phyloP scores from a whole-genome alignment of 1,140 invertebrate genomes.

The Oscheius sp. region DNA sequence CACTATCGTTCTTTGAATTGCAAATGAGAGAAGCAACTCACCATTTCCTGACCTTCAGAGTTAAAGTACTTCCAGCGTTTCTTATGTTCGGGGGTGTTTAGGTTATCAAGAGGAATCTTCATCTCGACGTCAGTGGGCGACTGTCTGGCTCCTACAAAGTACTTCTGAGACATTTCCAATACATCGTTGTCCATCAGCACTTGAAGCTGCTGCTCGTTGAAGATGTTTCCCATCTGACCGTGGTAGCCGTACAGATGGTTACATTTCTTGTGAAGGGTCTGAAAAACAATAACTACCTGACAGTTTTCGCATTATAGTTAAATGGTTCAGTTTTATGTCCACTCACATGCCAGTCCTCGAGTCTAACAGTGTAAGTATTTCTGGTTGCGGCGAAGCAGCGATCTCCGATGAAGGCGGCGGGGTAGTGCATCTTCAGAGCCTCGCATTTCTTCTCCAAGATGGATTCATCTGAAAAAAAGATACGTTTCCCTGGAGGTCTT shows the following conservation, averaged over 20 bases:
- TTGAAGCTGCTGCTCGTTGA: background rate
- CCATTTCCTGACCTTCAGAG: no score
- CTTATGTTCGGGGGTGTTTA: no score
- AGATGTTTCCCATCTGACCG: background rate
- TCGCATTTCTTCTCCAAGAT: background rate
- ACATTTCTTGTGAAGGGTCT: background rate
- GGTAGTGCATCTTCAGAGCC: background rate
- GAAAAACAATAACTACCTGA: no score
- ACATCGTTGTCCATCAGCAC: background rate
- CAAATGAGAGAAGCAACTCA: no score
- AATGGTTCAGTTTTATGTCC: no score
- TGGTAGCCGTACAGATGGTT: conserved; percentile 2
- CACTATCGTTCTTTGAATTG: no score
- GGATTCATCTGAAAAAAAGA: background rate
- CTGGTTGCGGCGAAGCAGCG: background rate
- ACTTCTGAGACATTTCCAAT: background rate
- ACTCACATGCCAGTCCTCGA: background rate
- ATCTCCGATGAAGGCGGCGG: background rate
- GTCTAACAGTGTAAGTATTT: background rate
- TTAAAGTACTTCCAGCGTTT: no score
- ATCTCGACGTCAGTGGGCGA: background rate
- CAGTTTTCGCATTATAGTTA: no score
- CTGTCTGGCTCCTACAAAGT: background rate
- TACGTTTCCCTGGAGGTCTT: background rate
- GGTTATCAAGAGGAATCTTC: no score